These are phyloP conservation scores for Bujurquina vittata DNA, from an alignment of 2,113 vertebrate species.

Conservation along the genomic window DNA sequence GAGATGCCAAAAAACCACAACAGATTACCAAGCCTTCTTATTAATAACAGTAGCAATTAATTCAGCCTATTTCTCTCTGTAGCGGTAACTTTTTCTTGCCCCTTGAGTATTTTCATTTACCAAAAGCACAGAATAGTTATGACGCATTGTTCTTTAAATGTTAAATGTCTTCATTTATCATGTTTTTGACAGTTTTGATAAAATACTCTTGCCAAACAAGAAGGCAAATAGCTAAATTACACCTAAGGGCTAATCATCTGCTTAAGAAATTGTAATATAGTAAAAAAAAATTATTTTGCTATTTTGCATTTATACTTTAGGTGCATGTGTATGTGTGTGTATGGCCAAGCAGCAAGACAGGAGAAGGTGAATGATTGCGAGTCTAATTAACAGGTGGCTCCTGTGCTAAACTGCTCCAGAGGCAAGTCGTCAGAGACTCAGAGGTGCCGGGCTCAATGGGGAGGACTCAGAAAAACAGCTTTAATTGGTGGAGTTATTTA, in stretches of 20 bases:
- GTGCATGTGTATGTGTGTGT: background rate
- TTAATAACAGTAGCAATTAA: slow-evolving; percentile 75
- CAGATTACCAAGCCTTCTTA: slow-evolving; percentile 73
- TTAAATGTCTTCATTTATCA: slow-evolving; percentile 8
- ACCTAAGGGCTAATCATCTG: slow-evolving; percentile 19
- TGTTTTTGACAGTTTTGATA: slow-evolving; percentile 45
- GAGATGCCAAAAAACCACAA: slow-evolving; percentile 48
- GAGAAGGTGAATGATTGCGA: slow-evolving; percentile 75
- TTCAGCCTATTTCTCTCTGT: slow-evolving; percentile 38
- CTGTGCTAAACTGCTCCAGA: slow-evolving; percentile 64
- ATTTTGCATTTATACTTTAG: slow-evolving; percentile 35
- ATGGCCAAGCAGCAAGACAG: slow-evolving; percentile 54
- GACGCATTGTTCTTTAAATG: slow-evolving; percentile 26
- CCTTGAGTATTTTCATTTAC: slow-evolving; percentile 34
- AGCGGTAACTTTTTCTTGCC: slow-evolving; percentile 23
- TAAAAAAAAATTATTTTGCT: background rate
- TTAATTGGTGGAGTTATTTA: slow-evolving; percentile 83
- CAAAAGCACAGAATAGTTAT: slow-evolving; percentile 40
- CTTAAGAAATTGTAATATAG: background rate
- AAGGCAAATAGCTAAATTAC: slow-evolving; percentile 31
- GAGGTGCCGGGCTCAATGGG: slow-evolving; percentile 69
- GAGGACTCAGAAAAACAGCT: slow-evolving; percentile 79
- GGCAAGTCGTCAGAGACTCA: slow-evolving; percentile 70
- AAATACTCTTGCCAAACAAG: slow-evolving; percentile 30
- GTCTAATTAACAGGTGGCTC: slow-evolving; percentile 78